phyloP scores from a whole-genome alignment of 2,113 vertebrate species.

The Eonycteris spelaea region DNA sequence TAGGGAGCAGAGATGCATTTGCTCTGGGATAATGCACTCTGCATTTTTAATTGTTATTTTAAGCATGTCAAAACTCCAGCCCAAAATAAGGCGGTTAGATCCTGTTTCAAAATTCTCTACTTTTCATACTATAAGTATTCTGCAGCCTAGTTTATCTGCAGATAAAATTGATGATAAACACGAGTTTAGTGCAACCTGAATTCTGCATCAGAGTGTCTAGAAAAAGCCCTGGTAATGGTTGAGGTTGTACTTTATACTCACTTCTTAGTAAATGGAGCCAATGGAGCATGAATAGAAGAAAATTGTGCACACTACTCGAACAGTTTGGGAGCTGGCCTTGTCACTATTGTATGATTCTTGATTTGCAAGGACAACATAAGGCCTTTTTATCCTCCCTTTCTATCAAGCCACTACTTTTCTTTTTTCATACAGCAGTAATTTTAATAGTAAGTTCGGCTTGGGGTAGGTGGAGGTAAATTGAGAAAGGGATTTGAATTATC shows the following conservation, averaged over 20 bases:
- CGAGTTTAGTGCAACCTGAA: background rate
- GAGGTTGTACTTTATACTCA: background rate
- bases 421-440: background rate
- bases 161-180: background rate
- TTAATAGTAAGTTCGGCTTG: background rate
- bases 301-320: background rate
- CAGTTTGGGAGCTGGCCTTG: background rate
- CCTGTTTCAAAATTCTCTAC: background rate
- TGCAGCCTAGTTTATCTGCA: background rate
- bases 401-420: background rate
- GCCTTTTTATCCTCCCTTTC: background rate
- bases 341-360: background rate
- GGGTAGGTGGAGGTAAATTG: background rate
- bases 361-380: background rate
- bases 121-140: background rate
- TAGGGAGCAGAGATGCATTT: background rate
- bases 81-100: background rate
- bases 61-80: background rate
- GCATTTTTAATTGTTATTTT: background rate
- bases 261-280: background rate
- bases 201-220: background rate
- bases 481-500: constrained; percentile 4
- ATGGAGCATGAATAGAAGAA: background rate
- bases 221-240: background rate
- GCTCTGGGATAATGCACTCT: background rate